phyloP scores from a whole-genome alignment of 1,140 invertebrate genomes.

The Drosophila nikananu region DNA sequence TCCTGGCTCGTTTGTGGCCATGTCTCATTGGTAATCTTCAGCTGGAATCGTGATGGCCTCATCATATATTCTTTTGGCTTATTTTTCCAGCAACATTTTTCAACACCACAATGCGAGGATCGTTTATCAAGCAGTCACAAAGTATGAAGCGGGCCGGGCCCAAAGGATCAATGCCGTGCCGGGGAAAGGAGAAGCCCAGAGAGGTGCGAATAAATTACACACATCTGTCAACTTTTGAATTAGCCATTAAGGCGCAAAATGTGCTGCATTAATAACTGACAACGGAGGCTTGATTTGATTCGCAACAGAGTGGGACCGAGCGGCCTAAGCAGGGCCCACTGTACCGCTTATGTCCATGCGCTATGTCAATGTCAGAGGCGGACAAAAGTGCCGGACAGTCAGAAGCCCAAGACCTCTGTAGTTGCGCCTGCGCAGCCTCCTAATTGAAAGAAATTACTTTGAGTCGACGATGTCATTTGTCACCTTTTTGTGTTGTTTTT shows the following conservation, averaged over 20 bases:
- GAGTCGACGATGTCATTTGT: constrained; percentile 80
- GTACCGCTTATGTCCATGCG: constrained; percentile 66
- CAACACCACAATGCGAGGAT: constrained; percentile 74
- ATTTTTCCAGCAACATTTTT: constrained; percentile 64
- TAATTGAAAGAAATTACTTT: constrained; percentile 85
- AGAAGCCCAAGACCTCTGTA: constrained; percentile 20
- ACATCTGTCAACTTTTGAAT: constrained; percentile 85
- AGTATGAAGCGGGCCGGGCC: constrained; percentile 8
- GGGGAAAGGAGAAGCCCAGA: constrained; percentile 13
- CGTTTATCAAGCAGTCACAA: constrained; percentile 66
- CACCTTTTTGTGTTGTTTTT: constrained; percentile 68
- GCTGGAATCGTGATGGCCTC: constrained; percentile 77
- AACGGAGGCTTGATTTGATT: constrained; percentile 77
- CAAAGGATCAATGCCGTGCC: constrained; percentile 44
- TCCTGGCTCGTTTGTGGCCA: constrained; percentile 21
- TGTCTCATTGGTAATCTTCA: constrained; percentile 45
- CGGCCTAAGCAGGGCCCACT: constrained; percentile 9
- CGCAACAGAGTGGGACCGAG: constrained; percentile 36
- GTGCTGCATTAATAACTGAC: constrained; percentile 85
- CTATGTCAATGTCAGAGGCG: constrained; percentile 83
- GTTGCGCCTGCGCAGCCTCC: constrained; percentile 66
- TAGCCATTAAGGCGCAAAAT: constrained; percentile 85
- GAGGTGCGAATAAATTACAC: constrained; percentile 81
- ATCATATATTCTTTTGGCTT: constrained; percentile 67
- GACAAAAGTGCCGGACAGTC: constrained; percentile 71